These are phyloP conservation scores for Drosophila cracens DNA, from an alignment of 2,888 invertebrate genomes.

Conservation along the genomic window DNA sequence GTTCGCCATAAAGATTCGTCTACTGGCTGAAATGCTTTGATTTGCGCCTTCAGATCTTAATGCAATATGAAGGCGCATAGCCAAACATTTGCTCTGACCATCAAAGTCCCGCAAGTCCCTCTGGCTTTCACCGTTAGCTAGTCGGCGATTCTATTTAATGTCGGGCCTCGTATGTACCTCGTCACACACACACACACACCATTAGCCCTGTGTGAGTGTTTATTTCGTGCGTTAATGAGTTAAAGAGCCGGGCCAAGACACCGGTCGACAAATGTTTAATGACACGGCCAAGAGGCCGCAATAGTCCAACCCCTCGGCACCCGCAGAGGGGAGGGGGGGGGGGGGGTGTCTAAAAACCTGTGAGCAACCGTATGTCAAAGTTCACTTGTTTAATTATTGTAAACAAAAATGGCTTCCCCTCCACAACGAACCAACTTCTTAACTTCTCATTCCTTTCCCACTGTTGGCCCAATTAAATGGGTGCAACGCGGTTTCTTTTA, in stretches of 20 bases:
- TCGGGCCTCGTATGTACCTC: constrained; percentile 41
- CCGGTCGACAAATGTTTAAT: constrained; percentile 69
- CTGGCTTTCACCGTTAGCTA: neutral
- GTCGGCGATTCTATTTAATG: constrained; percentile 56
- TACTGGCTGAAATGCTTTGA: constrained; percentile 53
- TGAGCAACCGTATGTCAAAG: constrained; percentile 72
- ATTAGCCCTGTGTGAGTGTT: neutral
- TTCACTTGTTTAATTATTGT: constrained; percentile 77
- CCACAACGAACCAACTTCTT: constrained; percentile 1
- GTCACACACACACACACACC: neutral
- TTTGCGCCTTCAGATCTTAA: constrained; percentile 45
- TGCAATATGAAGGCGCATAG: constrained; percentile 42
- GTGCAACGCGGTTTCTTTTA: constrained; percentile 55
- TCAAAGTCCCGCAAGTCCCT: neutral
- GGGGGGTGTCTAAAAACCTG: constrained; percentile 37
- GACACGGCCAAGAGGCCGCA: constrained; percentile 51
- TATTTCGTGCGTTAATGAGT: constrained; percentile 69
- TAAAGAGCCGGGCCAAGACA: constrained; percentile 48
- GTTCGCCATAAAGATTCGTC: constrained; percentile 12
- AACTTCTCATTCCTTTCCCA: neutral
- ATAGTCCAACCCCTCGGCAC: neutral
- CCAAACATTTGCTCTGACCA: constrained; percentile 14
- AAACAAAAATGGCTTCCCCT: constrained; percentile 57
- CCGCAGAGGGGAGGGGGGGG: neutral
- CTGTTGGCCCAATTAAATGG: constrained; percentile 68